Conservation (phyloP, 2,888 invertebrate species). For the Pilophorus perplexus region DNA sequence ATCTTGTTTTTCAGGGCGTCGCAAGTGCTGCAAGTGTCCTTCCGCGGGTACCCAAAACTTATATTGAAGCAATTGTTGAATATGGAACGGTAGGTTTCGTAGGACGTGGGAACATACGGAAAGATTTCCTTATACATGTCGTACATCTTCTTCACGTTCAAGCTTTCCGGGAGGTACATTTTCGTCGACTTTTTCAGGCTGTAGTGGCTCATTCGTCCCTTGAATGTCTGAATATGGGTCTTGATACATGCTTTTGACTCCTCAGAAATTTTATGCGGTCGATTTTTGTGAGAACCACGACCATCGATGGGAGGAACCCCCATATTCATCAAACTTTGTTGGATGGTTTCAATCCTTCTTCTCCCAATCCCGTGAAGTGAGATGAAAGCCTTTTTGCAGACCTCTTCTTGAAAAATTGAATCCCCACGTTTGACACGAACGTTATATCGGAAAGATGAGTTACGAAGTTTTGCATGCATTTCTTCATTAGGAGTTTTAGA, state of each 20-base stretch:
- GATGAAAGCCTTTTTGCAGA: not conserved
- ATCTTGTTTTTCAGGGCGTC: slow-evolving; percentile 5
- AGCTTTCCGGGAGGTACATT: slow-evolving; percentile 25
- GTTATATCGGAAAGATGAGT: not conserved
- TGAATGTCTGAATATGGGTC: slow-evolving; percentile 10
- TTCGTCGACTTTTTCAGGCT: slow-evolving; percentile 2
- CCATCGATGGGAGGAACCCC: slow-evolving; percentile 5
- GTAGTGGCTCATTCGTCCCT: slow-evolving; percentile 15
- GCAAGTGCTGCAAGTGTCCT: slow-evolving; percentile 31
- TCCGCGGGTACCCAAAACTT: slow-evolving; percentile 18
- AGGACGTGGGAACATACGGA: not conserved
- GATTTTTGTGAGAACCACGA: slow-evolving; percentile 20
- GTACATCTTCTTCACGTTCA: slow-evolving; percentile 16
- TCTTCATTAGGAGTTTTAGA: not conserved
- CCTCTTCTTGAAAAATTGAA: too few relatives aligned
- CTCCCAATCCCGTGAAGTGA: slow-evolving; percentile 13
- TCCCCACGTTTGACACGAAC: slow-evolving; percentile 2
- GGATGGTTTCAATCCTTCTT: slow-evolving; percentile 22
- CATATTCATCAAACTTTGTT: slow-evolving; percentile 10
- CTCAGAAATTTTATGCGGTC: slow-evolving; percentile 16
- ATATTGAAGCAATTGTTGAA: slow-evolving; percentile 15
- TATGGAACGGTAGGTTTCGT: slow-evolving; percentile 13
- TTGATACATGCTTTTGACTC: not conserved
- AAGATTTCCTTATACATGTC: not conserved
- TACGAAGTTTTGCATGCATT: slow-evolving; percentile 8